Base-by-base conservation (phyloP, 2,888 invertebrate genomes). In the Coleophora deauratella region DNA sequence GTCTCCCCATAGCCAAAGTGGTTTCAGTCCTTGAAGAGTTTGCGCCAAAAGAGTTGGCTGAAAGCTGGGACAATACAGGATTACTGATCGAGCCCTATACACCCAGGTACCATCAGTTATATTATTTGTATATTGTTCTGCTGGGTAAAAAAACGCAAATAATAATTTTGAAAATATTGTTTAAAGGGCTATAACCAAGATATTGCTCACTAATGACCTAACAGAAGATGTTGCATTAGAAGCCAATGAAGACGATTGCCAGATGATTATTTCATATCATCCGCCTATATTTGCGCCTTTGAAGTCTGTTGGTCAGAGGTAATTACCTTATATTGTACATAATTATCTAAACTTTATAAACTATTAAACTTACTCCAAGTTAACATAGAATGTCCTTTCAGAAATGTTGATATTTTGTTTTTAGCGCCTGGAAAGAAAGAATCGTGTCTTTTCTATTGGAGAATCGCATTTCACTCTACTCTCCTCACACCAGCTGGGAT, bases 1-100 rank as follows among this genome's bases (percentile, higher is more conserved):
- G 89, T 41, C 59, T 87, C 2, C 57, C 84, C 6, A 57, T 91
- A 44, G 59, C 59, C 11, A 73, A 77, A 45, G 87, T 93, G 2
- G 62, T 93, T 32, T 59, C 76, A 9, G 84, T 81, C 40, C 74
- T 96, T 45, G 89, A 93, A 57, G 71, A 79, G 8, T 92, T 92
- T 74, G 95, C 95, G 1, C 90, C 93, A 8, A 70, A 88, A 28
- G 71, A 82, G 1, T 75, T 93, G 10, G 95, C 97, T 2, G 96
- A 93, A 58, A 88, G 88, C 39, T 98, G 98, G 98, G 98, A 98
- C 67, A 98, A 98, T 77, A 97, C 97, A 38, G 98, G 98, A 0
- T 81, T 98, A 1, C 79, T 98, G 21, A 89, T 98, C 9, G 95
- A 98, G 66, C 97, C 97, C 0, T 78, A 77, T 21, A 81, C 88